Evolutionary conservation across 2,888 invertebrate species (phyloP), one percentile per base, ranked within the genome.

Genomic region (Coenonympha arcania): DNA sequence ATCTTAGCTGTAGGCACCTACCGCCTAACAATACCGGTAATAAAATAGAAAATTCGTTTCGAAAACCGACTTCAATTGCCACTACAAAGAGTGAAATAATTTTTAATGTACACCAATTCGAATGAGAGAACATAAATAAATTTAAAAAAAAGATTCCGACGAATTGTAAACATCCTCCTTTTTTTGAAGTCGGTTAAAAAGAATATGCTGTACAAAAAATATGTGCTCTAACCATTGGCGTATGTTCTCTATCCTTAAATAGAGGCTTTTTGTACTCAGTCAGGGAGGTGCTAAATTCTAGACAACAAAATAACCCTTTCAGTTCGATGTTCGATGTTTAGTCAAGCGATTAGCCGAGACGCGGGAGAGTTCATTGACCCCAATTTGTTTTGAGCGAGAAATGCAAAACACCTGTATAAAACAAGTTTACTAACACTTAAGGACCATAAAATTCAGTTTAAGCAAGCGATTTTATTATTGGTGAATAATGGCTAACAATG

Each of bases 351-450:
- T 72, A 73, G 66, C 61, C 36, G 51, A 49, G 56, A 48, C 57
- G 63, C 64, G 68, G 68, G 68, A 69, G 69, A 45, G 66, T 67
- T 60, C 66, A 67, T 64, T 65, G 63, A 56, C 61, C 61, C 57
- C 65, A 68, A 67, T 67, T 69, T 68, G 61, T 63, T 56, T 54
- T 51, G 59, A 63, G 61, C 62, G 47, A 51, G 54, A 56, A 56
- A 55, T 43, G 60, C 46, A 57, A 58, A 61, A 45, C 53, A 49
- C 43, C 24, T 41, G 42, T 45, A 37, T 42, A 41, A 42, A 55
- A 43, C 55, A 28, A 30, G 45, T 52, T 55, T 56, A 36, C 26
- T 31, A 41, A 30, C 22, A 46, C 33, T 26, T 37, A 22, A 22
- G 30, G 22, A 44, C 28, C 31, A 33, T 24, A 40, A 28, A 33